Evolutionary conservation across 2,797 vertebrate species (phyloP).

Genomic region (Oreortyx pictus): DNA sequence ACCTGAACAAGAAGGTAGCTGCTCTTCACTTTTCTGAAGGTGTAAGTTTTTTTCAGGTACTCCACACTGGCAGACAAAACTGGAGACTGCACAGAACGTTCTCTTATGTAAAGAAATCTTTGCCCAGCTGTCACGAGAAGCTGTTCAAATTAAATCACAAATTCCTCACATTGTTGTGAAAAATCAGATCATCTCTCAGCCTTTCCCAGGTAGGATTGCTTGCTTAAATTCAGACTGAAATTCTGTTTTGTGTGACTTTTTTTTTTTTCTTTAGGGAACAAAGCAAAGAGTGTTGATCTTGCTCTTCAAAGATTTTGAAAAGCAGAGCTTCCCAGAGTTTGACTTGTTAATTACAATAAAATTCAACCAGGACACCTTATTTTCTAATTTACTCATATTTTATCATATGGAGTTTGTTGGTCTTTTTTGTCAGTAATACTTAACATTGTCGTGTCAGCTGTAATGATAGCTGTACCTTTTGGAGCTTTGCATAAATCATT

Average conservation of each 20-base stretch:
- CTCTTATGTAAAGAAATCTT: constrained; percentile 98
- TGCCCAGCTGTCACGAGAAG: constrained; percentile 95
- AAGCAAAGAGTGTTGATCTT: background rate
- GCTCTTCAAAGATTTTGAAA: background rate
- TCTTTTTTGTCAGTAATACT: background rate
- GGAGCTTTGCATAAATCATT: background rate
- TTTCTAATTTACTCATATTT: background rate
- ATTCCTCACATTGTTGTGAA: constrained; percentile 99
- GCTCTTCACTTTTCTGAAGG: background rate
- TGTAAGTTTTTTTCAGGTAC: constrained; percentile 79
- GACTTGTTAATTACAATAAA: background rate
- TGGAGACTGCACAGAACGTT: constrained; percentile 96
- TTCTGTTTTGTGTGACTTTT: background rate
- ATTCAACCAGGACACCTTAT: background rate
- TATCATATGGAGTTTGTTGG: background rate
- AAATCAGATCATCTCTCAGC: constrained; percentile 98
- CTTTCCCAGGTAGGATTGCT: constrained; percentile 89
- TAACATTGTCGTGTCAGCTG: background rate
- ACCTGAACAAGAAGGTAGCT: background rate
- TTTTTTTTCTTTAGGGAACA: background rate
- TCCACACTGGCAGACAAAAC: constrained; percentile 92
- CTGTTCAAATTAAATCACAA: constrained; percentile 98
- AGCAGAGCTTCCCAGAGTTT: background rate
- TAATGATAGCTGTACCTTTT: background rate
- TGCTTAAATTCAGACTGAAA: background rate